Base-by-base conservation (phyloP, 2,113 vertebrate genomes). In the Seriola rivoliana region DNA sequence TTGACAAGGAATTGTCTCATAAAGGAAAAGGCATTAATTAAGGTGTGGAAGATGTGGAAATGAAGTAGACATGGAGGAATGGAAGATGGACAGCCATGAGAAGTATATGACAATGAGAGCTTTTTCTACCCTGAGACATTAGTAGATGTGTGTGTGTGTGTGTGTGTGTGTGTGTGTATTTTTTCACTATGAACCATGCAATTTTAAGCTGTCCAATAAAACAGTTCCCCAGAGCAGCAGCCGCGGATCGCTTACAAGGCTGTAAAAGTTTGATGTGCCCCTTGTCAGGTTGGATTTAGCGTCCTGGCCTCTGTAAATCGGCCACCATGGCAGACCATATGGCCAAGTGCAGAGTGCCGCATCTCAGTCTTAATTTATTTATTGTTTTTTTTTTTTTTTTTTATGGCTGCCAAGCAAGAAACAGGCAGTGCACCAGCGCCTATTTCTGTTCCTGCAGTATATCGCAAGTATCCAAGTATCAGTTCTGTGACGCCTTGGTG, bases 131-230 rank as follows among this genome's bases (percentile, higher is more conserved):
- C 38, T 74, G 48, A 65, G 75, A 77, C 19, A 74, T 58, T 21
- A 72, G 29, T 11, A 58, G 59, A 66, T 3, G 23, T 71, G 54
- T 57, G 59, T 4, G 19, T 71, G 42, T 54, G 46, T 71, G 38
- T 78, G 10, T 77, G 12, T 76, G 54, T 32, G 55, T 55, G n/a
- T 40, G 40, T 55, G 11, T 54, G 34, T 68, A 25, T 64, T 3
- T 42, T 84, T 84, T 88, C 78, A 85, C 80, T 78, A 75, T 81
- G 71, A 87, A 84, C 75, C 87, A 91, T 89, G 82, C 84, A 88
- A 82, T 88, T 92, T 91, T 92, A 92, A 88, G 90, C 75, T 78
- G 72, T 71, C 84, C 81, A 88, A 89, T 89, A 85, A 91, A 92
- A 85, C 58, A 57, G 68, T 52, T 85, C 82, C 70, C 80, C 54